These are phyloP conservation scores for Scaptomyza graminum DNA, from an alignment of 1,140 invertebrate species.

Conservation along the genomic window DNA sequence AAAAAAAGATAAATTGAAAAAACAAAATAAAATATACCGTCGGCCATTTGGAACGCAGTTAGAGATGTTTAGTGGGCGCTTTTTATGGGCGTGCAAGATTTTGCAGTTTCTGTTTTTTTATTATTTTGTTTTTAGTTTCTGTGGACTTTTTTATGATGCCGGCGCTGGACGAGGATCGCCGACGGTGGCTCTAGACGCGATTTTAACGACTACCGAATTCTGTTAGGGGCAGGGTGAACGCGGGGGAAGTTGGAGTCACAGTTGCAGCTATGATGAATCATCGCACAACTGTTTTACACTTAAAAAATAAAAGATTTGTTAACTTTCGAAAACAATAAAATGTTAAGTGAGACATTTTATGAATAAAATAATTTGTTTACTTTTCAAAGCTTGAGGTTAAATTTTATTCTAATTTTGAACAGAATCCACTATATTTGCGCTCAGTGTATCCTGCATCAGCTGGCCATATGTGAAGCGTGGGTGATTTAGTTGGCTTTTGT, in stretches of 20 bases:
- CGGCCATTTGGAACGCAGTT: slow-evolving; percentile 52
- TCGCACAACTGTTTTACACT: slow-evolving; percentile 4
- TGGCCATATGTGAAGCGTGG: no score
- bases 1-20: no score
- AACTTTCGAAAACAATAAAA: no score
- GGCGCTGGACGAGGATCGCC: slow-evolving; percentile 42
- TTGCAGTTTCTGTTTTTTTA: slow-evolving; percentile 19
- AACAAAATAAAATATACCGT: slow-evolving; percentile 50
- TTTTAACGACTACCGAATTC: slow-evolving; percentile 78
- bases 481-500: slow-evolving; percentile 47
- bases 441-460: slow-evolving; percentile 8
- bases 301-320: no score
- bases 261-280: slow-evolving; percentile 56
- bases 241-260: no score
- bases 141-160: slow-evolving; percentile 61
- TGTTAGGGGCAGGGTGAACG: slow-evolving; percentile 4
- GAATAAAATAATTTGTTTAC: no score
- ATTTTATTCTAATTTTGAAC: no score
- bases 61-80: slow-evolving; percentile 58
- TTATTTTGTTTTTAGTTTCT: neutral
- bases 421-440: no score
- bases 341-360: no score
- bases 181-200: slow-evolving; percentile 33
- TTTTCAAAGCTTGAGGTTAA: no score
- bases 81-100: slow-evolving; percentile 78